phyloP scores from a whole-genome alignment of 2,113 vertebrate genomes.

The Callospermophilus lateralis region DNA sequence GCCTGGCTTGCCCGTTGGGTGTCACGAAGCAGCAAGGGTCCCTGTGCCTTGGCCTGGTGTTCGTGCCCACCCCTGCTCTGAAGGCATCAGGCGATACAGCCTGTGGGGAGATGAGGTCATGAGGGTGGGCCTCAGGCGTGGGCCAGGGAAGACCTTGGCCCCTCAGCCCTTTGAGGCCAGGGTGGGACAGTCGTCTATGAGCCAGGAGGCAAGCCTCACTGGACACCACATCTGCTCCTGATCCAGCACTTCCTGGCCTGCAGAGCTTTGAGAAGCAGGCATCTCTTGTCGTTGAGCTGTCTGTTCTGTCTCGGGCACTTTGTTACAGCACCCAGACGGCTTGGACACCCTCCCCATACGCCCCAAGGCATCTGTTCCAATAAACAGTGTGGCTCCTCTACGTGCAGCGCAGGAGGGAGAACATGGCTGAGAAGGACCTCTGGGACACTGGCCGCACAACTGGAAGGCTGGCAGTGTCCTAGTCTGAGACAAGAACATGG shows the following conservation, averaged over 20 bases:
- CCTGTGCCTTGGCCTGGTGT: not conserved
- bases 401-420: not conserved
- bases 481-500: fast-evolving
- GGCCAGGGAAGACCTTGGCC: not conserved
- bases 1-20: not conserved
- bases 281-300: not conserved
- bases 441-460: not conserved
- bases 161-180: not conserved
- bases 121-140: no score
- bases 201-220: not conserved
- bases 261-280: not conserved
- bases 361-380: not conserved
- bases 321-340: not conserved
- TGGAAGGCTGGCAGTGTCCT: not conserved
- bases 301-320: not conserved
- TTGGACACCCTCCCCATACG: not conserved
- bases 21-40: not conserved
- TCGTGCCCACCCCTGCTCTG: no score
- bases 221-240: not conserved
- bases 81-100: no score
- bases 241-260: not conserved
- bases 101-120: no score
- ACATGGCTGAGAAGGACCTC: not conserved
- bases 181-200: not conserved
- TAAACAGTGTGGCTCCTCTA: not conserved